Base-by-base conservation (phyloP, 2,113 vertebrate species). In the Vicugna pacos region DNA sequence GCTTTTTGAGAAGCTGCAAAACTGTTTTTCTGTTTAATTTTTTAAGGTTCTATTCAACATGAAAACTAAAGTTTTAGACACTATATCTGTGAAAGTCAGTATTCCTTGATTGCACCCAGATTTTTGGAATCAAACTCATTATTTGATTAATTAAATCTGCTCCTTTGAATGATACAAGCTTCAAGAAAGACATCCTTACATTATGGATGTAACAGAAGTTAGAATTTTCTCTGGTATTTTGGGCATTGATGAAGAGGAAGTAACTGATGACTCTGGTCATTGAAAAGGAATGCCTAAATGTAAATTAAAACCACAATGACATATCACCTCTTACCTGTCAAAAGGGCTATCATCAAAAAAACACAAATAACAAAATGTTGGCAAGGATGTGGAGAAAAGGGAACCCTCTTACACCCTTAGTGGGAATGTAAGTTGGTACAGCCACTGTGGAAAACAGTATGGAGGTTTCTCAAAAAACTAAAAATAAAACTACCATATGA, bases 11-110 rank as follows among this genome's bases (percentile, higher is more conserved):
- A 14, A 81, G 64, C 32, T 76, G 46, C 15, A 15, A 70, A 88
- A 12, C 32, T 86, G 1, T 89, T 50, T 94, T 81, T 17, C n/a
- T 86, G 81, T 83, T 90, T 67, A 62, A 72, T 14, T 64, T 88
- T 64, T 84, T 46, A 93, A 96, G 90, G 72, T 97, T 97, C 80
- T 19, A 5, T 52, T 89, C 38, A 89, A 72, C 75, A 4, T 0
- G 56, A 89, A 96, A 97, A 88, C n/a, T 60, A 86, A 96, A 91
- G 30, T 98, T 97, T 96, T 96, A 94, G 94, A 93, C 35, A 84
- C 32, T 64, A 75, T 58, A 48, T 50, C 38, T 15, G 19, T 81
- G 69, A 89, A 95, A 98, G 76, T 81, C 76, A 93, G 76, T 94
- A 93, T 32, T 56, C 42, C 28, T 60, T 92, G 46, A 91, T 0